Base-by-base conservation (phyloP, 2,113 vertebrate genomes). In the Dicerorhinus sumatrensis region DNA sequence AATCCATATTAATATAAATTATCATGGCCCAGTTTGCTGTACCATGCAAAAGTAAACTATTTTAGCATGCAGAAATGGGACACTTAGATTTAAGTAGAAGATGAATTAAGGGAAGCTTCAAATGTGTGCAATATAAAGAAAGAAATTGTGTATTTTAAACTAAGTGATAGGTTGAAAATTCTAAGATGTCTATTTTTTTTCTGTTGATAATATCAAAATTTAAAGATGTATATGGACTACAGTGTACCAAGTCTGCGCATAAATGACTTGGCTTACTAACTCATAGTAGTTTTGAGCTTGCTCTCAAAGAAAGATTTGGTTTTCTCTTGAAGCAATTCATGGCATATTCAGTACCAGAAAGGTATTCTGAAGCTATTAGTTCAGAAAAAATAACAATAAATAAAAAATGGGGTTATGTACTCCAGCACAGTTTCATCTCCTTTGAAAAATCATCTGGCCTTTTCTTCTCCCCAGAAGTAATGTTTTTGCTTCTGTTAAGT, bases 381-480 rank as follows among this genome's bases (percentile, higher is more conserved):
- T 98, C 92, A 75, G 89, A 51, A 72, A 72, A 36, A 96, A 75
- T 42, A 72, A 17, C 10, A 46, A 79, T 94, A 89, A 95, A 96
- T 94, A 67, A 89, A 97, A 89, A 97, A 65, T 56, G 36, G 7
- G 10, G 33, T 79, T 96, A 67, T 63, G 18, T 89, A 67, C n/a
- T 92, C 16, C 25, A 85, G 77, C 94, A 20, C 11, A 23, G 6
- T 95, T 97, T 94, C 62, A 6, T 84, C 79, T 85, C 25, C 83
- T 89, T 79, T 46, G 70, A 76, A 73, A 31, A 96, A 42, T 83
- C 58, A 1, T 93, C 48, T 73, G 51, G 65, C 20, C 16, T 56
- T 5, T 21, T n/a, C 11, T 80, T 70, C 14, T 81, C 42, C 58
- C 33, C 8, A 76, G 12, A 72, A 95, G 48, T 73, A 36, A 31